Percentiles rank a stretch among this genome's conserved stretches.
Conservation (phyloP, 2,888 invertebrate species). For the Hetaerina titia region DNA sequence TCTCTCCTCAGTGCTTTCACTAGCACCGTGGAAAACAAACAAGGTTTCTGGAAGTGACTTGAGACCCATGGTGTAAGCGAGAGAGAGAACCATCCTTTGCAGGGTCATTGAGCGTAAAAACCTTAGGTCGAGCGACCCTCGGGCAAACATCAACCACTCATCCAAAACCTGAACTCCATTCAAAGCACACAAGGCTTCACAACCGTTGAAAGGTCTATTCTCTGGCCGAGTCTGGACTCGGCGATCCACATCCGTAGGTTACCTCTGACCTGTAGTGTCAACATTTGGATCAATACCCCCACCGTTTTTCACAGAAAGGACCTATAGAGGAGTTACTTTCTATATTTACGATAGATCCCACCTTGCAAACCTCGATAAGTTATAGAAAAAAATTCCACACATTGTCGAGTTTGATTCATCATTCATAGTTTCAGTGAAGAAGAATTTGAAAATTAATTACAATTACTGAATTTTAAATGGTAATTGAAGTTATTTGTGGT, state of each 20-base stretch:
- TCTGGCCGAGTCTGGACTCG: not conserved
- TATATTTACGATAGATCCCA: too few species aligned
- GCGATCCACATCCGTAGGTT: not conserved
- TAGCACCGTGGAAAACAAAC: not conserved
- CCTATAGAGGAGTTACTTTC: too few species aligned
- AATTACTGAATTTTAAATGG: too few species aligned
- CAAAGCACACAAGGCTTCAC: not conserved
- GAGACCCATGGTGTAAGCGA: not conserved
- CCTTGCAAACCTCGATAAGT: too few species aligned
- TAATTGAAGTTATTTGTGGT: too few species aligned
- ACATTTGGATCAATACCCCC: not conserved
- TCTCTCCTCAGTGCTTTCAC: not conserved
- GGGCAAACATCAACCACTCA: constrained; percentile 5
- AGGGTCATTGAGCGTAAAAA: not conserved
- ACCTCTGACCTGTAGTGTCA: not conserved
- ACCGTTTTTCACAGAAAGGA: too few species aligned
- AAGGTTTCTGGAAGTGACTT: too few species aligned
- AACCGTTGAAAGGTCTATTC: not conserved
- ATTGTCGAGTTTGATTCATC: too few species aligned
- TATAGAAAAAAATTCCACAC: too few species aligned
- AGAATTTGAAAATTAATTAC: too few species aligned
- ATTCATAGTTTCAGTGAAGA: too few species aligned
- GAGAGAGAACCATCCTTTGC: not conserved
- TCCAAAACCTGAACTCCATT: not conserved
- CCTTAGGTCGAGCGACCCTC: not conserved